These are phyloP conservation scores for Thymelicus sylvestris DNA, from an alignment of 2,888 invertebrate species.

Conservation along the genomic window DNA sequence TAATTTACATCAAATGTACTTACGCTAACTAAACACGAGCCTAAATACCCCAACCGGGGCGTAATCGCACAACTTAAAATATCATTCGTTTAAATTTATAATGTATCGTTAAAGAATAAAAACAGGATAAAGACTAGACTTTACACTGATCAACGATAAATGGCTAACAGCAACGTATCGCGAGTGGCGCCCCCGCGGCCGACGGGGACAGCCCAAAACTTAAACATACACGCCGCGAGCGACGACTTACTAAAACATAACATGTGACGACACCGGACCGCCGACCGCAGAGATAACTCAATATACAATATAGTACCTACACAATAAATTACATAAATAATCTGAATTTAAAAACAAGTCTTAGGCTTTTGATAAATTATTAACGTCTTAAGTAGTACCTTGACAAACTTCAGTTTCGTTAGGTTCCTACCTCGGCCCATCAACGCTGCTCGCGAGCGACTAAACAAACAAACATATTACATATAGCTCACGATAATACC, in stretches of 20 bases:
- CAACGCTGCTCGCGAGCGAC: slow-evolving; percentile 12
- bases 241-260: slow-evolving; percentile 46
- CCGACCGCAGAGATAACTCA: slow-evolving; percentile 58
- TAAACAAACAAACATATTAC: neutral
- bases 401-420: slow-evolving; percentile 50
- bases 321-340: slow-evolving; percentile 84
- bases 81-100: slow-evolving; percentile 80
- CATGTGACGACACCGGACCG: slow-evolving; percentile 51
- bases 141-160: slow-evolving; percentile 84
- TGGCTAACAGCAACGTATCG: slow-evolving; percentile 78
- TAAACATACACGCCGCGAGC: slow-evolving; percentile 42
- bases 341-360: slow-evolving; percentile 82
- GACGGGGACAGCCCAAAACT: slow-evolving; percentile 41
- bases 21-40: slow-evolving; percentile 81
- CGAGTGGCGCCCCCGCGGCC: slow-evolving; percentile 60
- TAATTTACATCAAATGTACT: slow-evolving; percentile 81
- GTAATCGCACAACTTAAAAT: slow-evolving; percentile 78
- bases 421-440: slow-evolving; percentile 40
- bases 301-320: slow-evolving; percentile 69
- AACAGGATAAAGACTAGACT: slow-evolving; percentile 85
- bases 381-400: slow-evolving; percentile 60
- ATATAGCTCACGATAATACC: neutral
- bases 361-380: slow-evolving; percentile 76
- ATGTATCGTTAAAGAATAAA: slow-evolving; percentile 79
- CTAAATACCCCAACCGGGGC: slow-evolving; percentile 68